Conservation (phyloP, 2,888 invertebrate genomes). For the Tiphia femorata region DNA sequence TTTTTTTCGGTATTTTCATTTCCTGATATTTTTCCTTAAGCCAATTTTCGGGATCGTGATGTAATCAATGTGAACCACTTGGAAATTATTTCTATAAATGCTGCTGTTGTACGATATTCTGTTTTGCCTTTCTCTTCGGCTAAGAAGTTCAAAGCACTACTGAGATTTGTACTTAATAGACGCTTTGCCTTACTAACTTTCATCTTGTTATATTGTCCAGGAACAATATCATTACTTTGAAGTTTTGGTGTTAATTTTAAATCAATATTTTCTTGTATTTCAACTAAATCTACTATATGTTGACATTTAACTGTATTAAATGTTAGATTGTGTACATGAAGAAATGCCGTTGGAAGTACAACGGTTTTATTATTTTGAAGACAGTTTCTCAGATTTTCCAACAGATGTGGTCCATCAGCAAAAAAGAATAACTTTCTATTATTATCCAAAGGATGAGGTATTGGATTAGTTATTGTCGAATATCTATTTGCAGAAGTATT, state of each 20-base stretch:
- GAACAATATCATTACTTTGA: background rate
- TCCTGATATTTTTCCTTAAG: background rate
- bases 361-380: constrained; percentile 13
- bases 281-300: constrained; percentile 13
- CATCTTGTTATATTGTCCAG: constrained; percentile 18
- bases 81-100: constrained; percentile 8
- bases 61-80: constrained; percentile 15
- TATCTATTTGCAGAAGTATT: constrained; percentile 1
- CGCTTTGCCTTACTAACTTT: constrained; percentile 10
- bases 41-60: background rate
- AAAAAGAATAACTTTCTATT: constrained; percentile 12
- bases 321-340: constrained; percentile 3
- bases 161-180: constrained; percentile 3
- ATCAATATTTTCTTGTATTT: constrained; percentile 14
- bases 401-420: constrained; percentile 20
- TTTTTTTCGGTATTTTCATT: background rate
- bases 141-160: background rate
- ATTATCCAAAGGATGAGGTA: constrained; percentile 5
- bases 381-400: constrained; percentile 22
- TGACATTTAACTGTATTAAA: background rate
- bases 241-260: constrained; percentile 23
- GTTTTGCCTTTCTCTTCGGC: constrained; percentile 2
- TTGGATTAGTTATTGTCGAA: background rate
- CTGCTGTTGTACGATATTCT: constrained; percentile 4
- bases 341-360: background rate